Base-by-base conservation (phyloP, 2,113 vertebrate genomes). In the Electrona antarctica region DNA sequence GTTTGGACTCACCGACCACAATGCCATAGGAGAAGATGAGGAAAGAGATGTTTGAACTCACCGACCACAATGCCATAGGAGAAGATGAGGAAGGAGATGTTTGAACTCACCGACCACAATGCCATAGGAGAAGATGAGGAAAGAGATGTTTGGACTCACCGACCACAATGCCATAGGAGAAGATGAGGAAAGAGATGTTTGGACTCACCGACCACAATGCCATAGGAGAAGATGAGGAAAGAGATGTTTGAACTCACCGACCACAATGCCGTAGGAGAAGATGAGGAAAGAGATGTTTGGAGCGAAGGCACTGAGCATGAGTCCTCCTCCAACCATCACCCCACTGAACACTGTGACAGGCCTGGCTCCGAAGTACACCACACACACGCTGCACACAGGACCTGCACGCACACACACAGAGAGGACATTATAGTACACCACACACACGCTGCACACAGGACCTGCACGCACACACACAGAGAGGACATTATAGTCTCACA, bases 281-380 rank as follows among this genome's bases (percentile, higher is more conserved):
- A 94, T 93, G 2, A 96, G 91, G 67, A 95, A 95, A 85, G 94
- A 95, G 87, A 96, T 89, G 67, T 92, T 96, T 14, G 95, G 94
- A n/a, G 95, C 95, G 75, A 95, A 95, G 63, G 95, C 93, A 78
- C 95, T 96, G 67, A 96, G 87, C 92, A 96, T 95, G 60, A 96
- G 88, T 9, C 95, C 95, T 1, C 94, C 95, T 0, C 95, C 93
- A 69, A 96, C 93, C 93, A 96, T 92, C 55, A 96, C 95, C 45
- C 94, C 92, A 65, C 95, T 96, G 92, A 96, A 96, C 81, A 96
- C 93, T n/a, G 95, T 92, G 45, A 96, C 94, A 1, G 94, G 86
- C 69, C 95, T 93, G 51, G 94, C 94, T 70, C 95, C 95, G 49
- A 96, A 96, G 52, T 94, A 93, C 13, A 94, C 93, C 5, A 96